phyloP scores from a whole-genome alignment of 2,888 invertebrate species.

The Lasioglossum malachurum region DNA sequence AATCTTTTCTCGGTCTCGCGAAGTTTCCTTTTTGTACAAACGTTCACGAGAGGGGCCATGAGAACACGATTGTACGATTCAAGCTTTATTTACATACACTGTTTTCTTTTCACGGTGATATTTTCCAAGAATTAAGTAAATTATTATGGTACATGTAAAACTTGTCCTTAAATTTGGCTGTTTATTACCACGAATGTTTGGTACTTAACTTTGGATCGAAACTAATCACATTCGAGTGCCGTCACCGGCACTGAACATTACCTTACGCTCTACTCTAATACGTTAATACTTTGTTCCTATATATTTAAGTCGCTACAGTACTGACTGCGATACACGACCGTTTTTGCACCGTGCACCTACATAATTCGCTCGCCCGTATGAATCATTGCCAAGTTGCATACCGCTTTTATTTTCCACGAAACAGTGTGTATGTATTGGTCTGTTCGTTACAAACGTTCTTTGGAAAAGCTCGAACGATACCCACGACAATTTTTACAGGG shows the following conservation, averaged over 20 bases:
- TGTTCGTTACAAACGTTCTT: neutral
- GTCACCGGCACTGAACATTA: slow-evolving; percentile 29
- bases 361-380: slow-evolving; percentile 11
- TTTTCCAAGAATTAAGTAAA: slow-evolving; percentile 79
- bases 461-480: slow-evolving; percentile 7
- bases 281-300: slow-evolving; percentile 68
- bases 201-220: slow-evolving; percentile 75
- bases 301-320: slow-evolving; percentile 40
- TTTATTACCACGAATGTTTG: slow-evolving; percentile 78
- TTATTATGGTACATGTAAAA: slow-evolving; percentile 79
- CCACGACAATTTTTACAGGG: neutral
- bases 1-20: neutral
- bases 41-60: neutral
- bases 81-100: slow-evolving; percentile 83
- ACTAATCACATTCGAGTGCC: slow-evolving; percentile 55
- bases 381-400: neutral
- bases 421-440: neutral
- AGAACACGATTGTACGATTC: slow-evolving; percentile 50
- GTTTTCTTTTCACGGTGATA: slow-evolving; percentile 75
- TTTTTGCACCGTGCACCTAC: slow-evolving; percentile 16
- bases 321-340: slow-evolving; percentile 24
- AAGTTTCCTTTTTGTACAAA: neutral
- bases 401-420: neutral
- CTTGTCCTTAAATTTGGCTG: slow-evolving; percentile 79
- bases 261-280: slow-evolving; percentile 40